These are phyloP conservation scores for Trachemys scripta DNA, from an alignment of 2,113 vertebrate genomes.

Conservation along the genomic window DNA sequence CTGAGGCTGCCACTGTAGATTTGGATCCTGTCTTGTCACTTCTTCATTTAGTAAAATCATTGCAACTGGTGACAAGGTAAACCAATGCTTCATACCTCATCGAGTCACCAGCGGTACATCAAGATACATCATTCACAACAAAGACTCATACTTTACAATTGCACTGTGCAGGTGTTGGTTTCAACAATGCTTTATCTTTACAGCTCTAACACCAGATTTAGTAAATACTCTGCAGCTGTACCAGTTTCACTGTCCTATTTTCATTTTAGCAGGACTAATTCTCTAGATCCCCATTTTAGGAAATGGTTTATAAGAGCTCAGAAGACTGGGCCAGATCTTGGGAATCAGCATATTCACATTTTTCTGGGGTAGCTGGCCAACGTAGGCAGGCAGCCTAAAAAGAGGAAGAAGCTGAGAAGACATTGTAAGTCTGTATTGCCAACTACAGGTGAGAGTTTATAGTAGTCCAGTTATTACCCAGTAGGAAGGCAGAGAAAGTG, in stretches of 20 bases:
- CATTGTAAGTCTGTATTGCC: background rate
- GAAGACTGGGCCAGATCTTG: background rate
- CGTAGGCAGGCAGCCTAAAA: background rate
- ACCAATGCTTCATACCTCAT: background rate
- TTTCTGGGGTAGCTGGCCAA: background rate
- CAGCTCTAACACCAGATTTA: background rate
- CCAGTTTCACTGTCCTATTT: background rate
- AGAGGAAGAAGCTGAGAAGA: slow-evolving; percentile 3
- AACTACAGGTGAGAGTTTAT: background rate
- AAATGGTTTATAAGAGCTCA: background rate
- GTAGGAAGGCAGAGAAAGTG: slow-evolving; percentile 27
- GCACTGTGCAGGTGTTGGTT: background rate
- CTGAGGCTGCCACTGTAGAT: background rate
- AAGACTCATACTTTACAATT: background rate
- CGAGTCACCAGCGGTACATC: background rate
- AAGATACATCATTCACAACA: background rate
- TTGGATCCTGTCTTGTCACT: background rate
- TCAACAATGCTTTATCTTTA: background rate
- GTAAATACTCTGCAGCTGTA: background rate
- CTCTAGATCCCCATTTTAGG: background rate
- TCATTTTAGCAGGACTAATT: slow-evolving; percentile 12
- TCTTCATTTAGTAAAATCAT: background rate
- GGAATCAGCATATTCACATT: background rate
- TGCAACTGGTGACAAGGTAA: background rate
- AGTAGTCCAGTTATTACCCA: slow-evolving; percentile 26